Evolutionary conservation across 1,140 invertebrate species (phyloP), one percentile per base, ranked within the genome.

Genomic region (Chlorops oryzae): DNA sequence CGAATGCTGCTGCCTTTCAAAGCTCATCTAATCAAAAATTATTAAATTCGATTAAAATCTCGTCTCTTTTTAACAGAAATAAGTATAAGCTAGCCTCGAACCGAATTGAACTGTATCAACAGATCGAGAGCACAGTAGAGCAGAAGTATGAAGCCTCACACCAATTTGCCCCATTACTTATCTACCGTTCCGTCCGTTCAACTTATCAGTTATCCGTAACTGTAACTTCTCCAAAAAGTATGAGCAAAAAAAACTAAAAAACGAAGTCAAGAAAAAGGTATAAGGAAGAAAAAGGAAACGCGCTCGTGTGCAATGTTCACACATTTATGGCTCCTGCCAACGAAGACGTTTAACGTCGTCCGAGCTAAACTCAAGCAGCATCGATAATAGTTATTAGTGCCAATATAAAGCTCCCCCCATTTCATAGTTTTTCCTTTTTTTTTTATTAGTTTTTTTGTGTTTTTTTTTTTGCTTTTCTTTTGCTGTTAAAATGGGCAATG

Each of bases 401-500:
- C 15, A 32, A 32, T 10, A 32, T 10, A 32, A 32, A 32, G 37
- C 24, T 47, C 34, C 45, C 37, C 37, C 24, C 45, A 32, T 32
- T 32, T 9, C 6, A 13, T 32, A 32, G n/a, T 9, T 32, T 9
- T 32, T n/a, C 6, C 6, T 32, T 32, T 32, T 6, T 32, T 9
- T 32, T 32, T 32, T 32, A 32, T 32, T 32, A 6, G 27, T 32
- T 32, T 32, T 32, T 32, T 32, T n/a, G 6, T 9, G 6, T 32
- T 6, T 32, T 32, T 32, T 32, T 32, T 45, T 45, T 25, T 32
- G 34, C 34, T 25, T 45, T 45, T 45, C 28, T 45, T 45, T 32
- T 32, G 28, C 23, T 45, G 42, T 32, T 45, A 27, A 25, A 27
- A 43, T 43, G 25, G 41, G 41, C 41, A 27, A 25, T 27, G 41